phyloP scores from a whole-genome alignment of 2,888 invertebrate genomes.

The Caenorhabditis virilis region DNA sequence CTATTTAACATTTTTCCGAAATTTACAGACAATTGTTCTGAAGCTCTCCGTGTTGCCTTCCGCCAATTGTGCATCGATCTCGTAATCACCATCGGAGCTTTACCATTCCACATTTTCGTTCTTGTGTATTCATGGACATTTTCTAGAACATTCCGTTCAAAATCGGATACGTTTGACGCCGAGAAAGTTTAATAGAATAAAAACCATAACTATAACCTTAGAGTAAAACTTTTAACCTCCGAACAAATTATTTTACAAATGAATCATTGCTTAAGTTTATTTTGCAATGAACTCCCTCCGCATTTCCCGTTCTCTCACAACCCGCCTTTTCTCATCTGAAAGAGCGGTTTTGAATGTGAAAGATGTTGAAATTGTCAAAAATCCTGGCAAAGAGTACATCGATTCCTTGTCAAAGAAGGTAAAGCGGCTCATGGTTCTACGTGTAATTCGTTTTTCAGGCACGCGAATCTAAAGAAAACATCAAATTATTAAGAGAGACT shows the following conservation, averaged over 20 bases:
- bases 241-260: no score
- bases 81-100: slow-evolving; percentile 6
- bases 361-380: slow-evolving; percentile 22
- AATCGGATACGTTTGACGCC: no score
- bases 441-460: not conserved
- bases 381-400: slow-evolving; percentile 14
- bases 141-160: no score
- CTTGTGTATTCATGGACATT: slow-evolving; percentile 23
- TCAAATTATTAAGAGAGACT: slow-evolving; percentile 15
- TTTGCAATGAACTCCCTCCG: no score
- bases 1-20: no score
- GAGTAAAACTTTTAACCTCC: no score
- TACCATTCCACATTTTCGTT: slow-evolving; percentile 17
- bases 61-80: slow-evolving; percentile 12
- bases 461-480: not conserved
- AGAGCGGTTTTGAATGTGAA: slow-evolving; percentile 1
- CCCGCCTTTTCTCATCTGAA: not conserved
- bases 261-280: no score
- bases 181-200: no score
- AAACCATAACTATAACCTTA: no score
- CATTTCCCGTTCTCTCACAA: no score
- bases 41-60: not conserved
- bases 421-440: slow-evolving; percentile 3
- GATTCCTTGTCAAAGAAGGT: slow-evolving; percentile 14
- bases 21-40: slow-evolving; percentile 6